Evolutionary conservation across 2,797 vertebrate species (phyloP).

Genomic region (Artibeus jamaicensis): DNA sequence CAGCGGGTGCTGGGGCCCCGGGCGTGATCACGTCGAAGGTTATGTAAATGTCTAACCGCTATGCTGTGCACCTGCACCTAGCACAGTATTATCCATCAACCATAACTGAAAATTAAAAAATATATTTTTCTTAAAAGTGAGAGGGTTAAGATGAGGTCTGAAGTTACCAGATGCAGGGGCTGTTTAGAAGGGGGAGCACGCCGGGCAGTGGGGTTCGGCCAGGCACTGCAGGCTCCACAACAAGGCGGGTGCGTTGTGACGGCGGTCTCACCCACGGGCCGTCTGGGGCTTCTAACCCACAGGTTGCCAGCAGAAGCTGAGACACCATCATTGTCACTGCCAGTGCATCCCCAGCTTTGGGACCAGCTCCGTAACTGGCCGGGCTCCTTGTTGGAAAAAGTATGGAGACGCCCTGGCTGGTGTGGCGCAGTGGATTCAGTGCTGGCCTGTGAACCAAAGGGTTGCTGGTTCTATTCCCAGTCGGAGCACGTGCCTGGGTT

Average conservation of each 20-base stretch:
- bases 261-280: not conserved
- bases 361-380: too few species aligned
- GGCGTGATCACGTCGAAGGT: not conserved
- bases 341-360: too few species aligned
- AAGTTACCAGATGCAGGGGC: not conserved
- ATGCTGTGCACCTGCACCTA: not conserved
- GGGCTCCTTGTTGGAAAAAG: too few species aligned
- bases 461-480: too few species aligned
- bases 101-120: not conserved
- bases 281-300: not conserved
- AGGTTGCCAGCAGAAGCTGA: not conserved
- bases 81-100: not conserved
- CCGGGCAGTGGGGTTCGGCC: not conserved
- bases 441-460: too few species aligned
- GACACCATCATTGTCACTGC: not conserved
- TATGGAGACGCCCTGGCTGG: too few species aligned
- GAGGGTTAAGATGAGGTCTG: not conserved
- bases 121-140: not conserved
- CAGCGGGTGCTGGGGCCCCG: not conserved
- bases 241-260: not conserved
- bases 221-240: not conserved
- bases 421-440: too few species aligned
- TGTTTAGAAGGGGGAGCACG: not conserved
- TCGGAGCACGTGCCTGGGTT: too few species aligned
- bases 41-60: not conserved